phyloP scores from a whole-genome alignment of 2,113 vertebrate genomes.

The Megaceryle torquata region DNA sequence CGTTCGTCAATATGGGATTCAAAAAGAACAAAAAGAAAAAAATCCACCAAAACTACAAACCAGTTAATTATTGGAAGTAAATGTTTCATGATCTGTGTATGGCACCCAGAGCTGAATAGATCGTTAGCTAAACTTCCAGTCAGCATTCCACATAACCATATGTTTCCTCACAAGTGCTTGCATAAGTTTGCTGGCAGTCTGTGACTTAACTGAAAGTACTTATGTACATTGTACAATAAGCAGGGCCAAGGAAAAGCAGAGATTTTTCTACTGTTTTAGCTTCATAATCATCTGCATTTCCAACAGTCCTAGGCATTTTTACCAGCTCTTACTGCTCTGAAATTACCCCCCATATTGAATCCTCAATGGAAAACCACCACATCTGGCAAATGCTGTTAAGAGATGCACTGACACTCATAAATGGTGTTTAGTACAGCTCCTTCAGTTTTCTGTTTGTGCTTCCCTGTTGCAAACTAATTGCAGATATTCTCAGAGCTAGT shows the following conservation, averaged over 20 bases:
- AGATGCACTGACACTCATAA: neutral
- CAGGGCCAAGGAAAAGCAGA: neutral
- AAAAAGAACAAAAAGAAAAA: conserved; percentile 7
- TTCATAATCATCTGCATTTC: neutral
- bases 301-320: neutral
- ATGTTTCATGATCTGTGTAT: conserved; percentile 10
- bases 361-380: neutral
- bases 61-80: conserved; percentile 49
- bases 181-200: neutral
- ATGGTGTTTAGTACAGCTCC: neutral
- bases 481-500: neutral
- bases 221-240: neutral
- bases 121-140: conserved; percentile 30
- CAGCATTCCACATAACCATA: conserved; percentile 18
- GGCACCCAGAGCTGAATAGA: conserved; percentile 32
- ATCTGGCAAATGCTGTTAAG: neutral
- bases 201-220: neutral
- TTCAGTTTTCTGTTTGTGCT: neutral
- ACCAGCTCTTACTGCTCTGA: neutral
- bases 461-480: neutral
- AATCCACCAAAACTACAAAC: neutral
- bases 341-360: neutral
- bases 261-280: neutral
- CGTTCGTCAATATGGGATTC: conserved; percentile 54
- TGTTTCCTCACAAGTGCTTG: neutral